Base-by-base conservation (phyloP, 2,888 invertebrate species). In the Monoplex corrugatus region DNA sequence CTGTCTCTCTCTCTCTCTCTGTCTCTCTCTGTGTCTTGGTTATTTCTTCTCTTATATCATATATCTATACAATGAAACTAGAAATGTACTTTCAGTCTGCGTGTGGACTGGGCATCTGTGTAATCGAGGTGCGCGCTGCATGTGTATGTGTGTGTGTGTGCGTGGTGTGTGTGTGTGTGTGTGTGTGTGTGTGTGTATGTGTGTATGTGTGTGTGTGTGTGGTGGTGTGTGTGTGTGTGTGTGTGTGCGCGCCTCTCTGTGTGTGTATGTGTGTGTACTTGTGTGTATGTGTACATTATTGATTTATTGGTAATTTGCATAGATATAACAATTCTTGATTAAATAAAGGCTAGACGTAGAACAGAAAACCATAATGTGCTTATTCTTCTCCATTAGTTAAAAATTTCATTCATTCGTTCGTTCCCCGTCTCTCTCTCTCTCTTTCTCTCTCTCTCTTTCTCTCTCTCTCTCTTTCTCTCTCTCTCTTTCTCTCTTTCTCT, bases 161-260 rank as follows among this genome's bases (percentile, higher is more conserved):
- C 32, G 32, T 35, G 75, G 35, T 78, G 23, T 78, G 40, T 16
- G 40, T 16, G 78, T 78, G 40, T 80, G 44, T 44, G n/a, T 28
- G n/a, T n/a, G 43, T 44, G 82, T 44, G 32, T 28, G 72, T 75
- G 72, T 35, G 72, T 75, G 72, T 75, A 35, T 75, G 72, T 75
- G 72, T 75, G 72, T 75, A 35, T 75, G 72, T 75, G 72, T 75
- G 72, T 75, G 72, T 75, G 72, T 75, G 72, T 75, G 72, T 75
- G 72, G 2, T 2, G n/a, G 35, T 75, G 72, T 75, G 72, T 75
- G 72, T 35, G 72, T 32, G 72, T 35, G 72, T 75, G 72, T 75
- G 32, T 32, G 72, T 75, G 35, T 28, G 35, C 35, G 63, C 23
- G 63, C 28, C 23, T 23, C 13, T 16, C 23, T 63, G 23, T 28